Evolutionary conservation across 2,797 vertebrate genomes (phyloP).

Genomic region (Podarcis siculus): DNA sequence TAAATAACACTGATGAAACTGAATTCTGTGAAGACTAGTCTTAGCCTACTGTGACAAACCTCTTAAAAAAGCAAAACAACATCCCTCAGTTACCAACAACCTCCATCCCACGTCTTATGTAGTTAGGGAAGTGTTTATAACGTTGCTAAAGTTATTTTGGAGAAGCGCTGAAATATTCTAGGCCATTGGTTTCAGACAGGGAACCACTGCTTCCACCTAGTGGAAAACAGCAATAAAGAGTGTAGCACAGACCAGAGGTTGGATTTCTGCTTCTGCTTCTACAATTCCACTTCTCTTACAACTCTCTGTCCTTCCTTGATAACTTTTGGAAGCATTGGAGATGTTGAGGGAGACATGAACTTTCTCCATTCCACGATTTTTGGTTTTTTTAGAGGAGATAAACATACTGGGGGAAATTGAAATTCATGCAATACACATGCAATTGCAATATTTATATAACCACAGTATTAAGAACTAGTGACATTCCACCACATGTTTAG

Average conservation of each 20-base stretch:
- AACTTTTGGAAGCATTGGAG: not conserved
- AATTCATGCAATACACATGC: not conserved
- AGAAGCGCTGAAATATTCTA: not conserved
- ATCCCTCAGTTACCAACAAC: not conserved
- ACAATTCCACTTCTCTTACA: not conserved
- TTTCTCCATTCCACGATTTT: not conserved
- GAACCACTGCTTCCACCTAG: constrained; percentile 9
- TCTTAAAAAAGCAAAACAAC: not conserved
- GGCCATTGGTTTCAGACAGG: not conserved
- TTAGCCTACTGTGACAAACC: not conserved
- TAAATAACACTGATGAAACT: not conserved
- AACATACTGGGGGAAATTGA: not conserved
- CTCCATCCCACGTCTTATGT: not conserved
- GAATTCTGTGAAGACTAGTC: not conserved
- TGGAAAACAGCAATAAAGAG: not conserved
- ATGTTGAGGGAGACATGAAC: not conserved
- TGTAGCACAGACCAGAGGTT: not conserved
- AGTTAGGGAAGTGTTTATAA: not conserved
- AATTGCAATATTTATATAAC: not conserved
- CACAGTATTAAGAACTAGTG: not conserved
- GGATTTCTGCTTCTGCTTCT: too few species aligned
- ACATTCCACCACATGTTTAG: not conserved
- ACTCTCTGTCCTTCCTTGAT: not conserved
- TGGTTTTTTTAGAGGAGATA: not conserved
- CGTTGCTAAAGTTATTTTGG: not conserved